These are phyloP conservation scores for Idaea biselata DNA, from an alignment of 2,888 invertebrate genomes.

Conservation along the genomic window DNA sequence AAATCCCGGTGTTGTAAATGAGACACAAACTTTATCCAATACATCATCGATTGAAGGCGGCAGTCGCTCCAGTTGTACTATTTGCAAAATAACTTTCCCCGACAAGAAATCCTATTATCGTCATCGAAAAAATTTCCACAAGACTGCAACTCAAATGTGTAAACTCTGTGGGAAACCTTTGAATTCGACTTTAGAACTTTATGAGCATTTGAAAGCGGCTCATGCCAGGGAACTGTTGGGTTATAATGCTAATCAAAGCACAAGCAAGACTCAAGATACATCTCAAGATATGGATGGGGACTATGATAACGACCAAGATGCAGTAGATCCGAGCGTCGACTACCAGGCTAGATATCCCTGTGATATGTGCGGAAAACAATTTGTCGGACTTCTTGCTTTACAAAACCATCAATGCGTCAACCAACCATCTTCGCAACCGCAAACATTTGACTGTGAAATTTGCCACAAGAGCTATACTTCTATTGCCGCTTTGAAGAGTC, in stretches of 20 bases:
- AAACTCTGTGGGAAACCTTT: conserved; percentile 83
- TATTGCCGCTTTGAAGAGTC: conserved; percentile 83
- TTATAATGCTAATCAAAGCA: conserved; percentile 68
- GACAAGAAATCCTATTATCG: conserved; percentile 82
- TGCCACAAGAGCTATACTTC: conserved; percentile 84
- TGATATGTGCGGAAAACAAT: conserved; percentile 78
- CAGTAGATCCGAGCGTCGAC: conserved; percentile 62
- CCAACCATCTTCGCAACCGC: conserved; percentile 53
- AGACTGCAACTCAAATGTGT: conserved; percentile 78
- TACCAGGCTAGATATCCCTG: conserved; percentile 79
- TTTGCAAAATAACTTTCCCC: conserved; percentile 82
- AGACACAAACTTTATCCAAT: conserved; percentile 39
- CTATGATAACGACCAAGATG: conserved; percentile 64
- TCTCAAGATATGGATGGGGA: conserved; percentile 56
- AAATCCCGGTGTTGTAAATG: conserved; percentile 47
- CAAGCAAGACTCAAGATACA: conserved; percentile 57
- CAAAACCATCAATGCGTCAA: conserved; percentile 79
- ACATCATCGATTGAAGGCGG: conserved; percentile 44
- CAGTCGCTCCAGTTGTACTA: conserved; percentile 76
- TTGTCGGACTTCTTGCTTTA: conserved; percentile 74
- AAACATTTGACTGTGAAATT: conserved; percentile 82
- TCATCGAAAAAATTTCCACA: conserved; percentile 81
- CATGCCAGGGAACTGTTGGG: conserved; percentile 76
- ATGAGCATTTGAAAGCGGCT: conserved; percentile 82
- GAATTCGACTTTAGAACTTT: conserved; percentile 82